A percentile compares a stretch with the other conserved stretches of the same genome.
phyloP scores from a whole-genome alignment of 1,140 invertebrate genomes.

The Sminthurinus signatus region DNA sequence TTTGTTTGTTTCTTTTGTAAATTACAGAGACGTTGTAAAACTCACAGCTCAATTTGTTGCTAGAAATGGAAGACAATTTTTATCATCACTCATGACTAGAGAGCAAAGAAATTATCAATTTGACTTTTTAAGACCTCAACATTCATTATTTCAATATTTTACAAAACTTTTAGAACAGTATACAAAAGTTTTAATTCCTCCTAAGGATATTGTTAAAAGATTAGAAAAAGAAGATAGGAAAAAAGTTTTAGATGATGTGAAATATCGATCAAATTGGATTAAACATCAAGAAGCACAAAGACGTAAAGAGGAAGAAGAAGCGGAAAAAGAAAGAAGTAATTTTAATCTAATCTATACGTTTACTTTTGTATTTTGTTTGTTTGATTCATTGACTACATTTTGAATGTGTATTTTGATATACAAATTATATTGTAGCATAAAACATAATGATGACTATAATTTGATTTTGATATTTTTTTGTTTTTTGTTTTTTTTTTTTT shows the following conservation, averaged over 20 bases:
- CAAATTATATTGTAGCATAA: neutral
- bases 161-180: conserved; percentile 97
- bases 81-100: conserved; percentile 96
- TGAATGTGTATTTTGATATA: too few relatives aligned
- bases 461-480: too few relatives aligned
- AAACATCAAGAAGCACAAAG: conserved; percentile 87
- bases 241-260: conserved; percentile 80
- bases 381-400: conserved; percentile 6
- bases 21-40: conserved; percentile 88
- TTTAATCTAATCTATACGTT: conserved; percentile 9
- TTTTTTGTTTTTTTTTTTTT: conserved; percentile 40
- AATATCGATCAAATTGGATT: conserved; percentile 93
- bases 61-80: conserved; percentile 93
- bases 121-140: conserved; percentile 96
- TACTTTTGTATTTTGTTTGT: conserved; percentile 23
- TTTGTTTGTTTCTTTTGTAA: too few relatives aligned
- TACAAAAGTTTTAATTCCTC: conserved; percentile 88
- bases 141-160: conserved; percentile 98
- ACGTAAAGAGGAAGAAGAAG: conserved; percentile 85
- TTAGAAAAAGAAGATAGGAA: conserved; percentile 73
- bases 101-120: conserved; percentile 98
- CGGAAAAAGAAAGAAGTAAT: conserved; percentile 80
- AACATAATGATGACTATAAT: too few relatives aligned
- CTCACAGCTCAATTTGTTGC: conserved; percentile 98
- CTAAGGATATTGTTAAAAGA: conserved; percentile 78